Percentiles rank a stretch among this genome's conserved stretches.
Conservation (phyloP, 2,888 invertebrate genomes). For the Sepiola atlantica region DNA sequence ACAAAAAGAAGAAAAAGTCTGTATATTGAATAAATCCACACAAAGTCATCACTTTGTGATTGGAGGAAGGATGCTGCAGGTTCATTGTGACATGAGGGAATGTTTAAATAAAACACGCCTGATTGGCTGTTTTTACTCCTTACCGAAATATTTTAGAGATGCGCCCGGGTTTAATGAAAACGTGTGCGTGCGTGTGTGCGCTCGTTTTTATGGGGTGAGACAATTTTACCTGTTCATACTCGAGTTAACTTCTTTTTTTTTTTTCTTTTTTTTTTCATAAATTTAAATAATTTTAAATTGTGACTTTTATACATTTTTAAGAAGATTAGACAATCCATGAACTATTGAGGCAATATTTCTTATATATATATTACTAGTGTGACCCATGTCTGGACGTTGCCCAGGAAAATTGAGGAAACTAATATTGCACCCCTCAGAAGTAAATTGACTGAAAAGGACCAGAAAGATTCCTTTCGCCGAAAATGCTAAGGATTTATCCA, state of each 20-base stretch:
- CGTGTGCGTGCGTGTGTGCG: not conserved
- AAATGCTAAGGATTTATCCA: too few species aligned
- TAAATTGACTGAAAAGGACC: too few species aligned
- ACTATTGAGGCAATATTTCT: too few species aligned
- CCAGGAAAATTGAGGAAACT: too few species aligned
- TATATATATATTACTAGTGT: too few species aligned
- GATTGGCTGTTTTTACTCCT: not conserved
- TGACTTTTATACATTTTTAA: not conserved
- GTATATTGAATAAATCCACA: not conserved
- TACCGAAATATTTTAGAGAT: not conserved
- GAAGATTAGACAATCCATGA: too few species aligned
- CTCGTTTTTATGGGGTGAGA: not conserved
- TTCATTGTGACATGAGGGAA: constrained; percentile 10
- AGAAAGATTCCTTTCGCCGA: too few species aligned
- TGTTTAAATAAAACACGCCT: not conserved
- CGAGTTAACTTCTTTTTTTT: not conserved
- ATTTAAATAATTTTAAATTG: not conserved
- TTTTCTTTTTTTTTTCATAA: not conserved
- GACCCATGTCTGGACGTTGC: too few species aligned
- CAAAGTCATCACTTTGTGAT: constrained; percentile 11
- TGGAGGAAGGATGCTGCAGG: constrained; percentile 19
- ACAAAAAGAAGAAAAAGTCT: constrained; percentile 32
- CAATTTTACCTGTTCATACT: not conserved
- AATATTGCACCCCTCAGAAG: too few species aligned
- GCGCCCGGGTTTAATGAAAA: not conserved